Base-by-base conservation (phyloP, 2,888 invertebrate species). In the Eledona agricola region DNA sequence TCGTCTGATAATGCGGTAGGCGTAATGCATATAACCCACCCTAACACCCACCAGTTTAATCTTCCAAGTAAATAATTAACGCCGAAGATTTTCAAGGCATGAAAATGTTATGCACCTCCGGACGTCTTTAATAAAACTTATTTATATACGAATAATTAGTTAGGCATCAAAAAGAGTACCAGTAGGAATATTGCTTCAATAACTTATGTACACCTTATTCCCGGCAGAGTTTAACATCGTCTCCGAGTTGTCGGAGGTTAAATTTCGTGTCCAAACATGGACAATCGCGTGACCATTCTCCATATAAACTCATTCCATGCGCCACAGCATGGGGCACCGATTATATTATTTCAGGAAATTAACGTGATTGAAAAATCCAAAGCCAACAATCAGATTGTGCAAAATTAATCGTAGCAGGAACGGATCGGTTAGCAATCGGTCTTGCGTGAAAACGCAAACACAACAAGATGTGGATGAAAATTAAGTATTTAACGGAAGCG, bases 251-350 rank as follows among this genome's bases (percentile, higher is more conserved):
- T 31, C 15, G 35, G 35, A 19, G 34, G 28, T 7, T 17, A 17
- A 51, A 51, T 43, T 50, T 34, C 51, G 37, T 20, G 43, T 35
- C 51, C 51, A 29, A 43, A 51, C 43, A 43, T 51, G 43, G 51
- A 20, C 40, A 43, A 16, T 51, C 42, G 51, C 51, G 51, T 51
- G 51, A 51, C 34, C 51, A 4, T 29, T 20, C 12, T 13, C 42
- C 28, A 42, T 51, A 51, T 31, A 35, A 32, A 32, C 22, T 32
- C 22, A 25, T 43, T 43, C 29, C 31, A 43, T 31, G 15, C 13
- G 7, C 31, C 10, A 31, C n/a, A 15, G 31, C 31, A 9, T 19
- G 43, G 43, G 43, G 43, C 22, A 13, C 6, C 13, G 31, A 43
- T 43, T 29, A n/a, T n/a, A 43, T 43, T 43, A 43, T 43, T 43